phyloP scores from a whole-genome alignment of 2,797 vertebrate genomes.

The Notoglanidium macrostoma region DNA sequence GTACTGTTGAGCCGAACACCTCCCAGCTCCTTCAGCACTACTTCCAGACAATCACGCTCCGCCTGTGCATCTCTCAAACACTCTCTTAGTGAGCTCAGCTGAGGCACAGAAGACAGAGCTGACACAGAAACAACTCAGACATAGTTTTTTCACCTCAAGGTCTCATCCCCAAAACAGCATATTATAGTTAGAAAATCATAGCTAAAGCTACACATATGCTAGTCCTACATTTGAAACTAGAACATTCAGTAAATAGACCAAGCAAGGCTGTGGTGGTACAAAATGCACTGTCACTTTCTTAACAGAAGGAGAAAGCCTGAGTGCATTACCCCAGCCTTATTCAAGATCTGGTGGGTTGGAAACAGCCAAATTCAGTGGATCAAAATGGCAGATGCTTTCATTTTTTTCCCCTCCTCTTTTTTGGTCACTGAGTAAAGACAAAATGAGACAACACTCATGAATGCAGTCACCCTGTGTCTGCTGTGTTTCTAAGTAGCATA shows the following conservation, averaged over 20 bases:
- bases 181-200: neutral
- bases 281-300: neutral
- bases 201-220: neutral
- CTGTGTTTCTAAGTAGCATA: neutral
- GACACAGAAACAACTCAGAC: conserved; percentile 17
- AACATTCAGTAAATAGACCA: neutral
- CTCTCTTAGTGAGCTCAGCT: conserved; percentile 80
- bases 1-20: conserved; percentile 35
- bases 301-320: no score
- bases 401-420: neutral
- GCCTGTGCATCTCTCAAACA: conserved; percentile 73
- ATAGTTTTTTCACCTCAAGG: neutral
- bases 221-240: neutral
- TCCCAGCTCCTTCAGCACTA: conserved; percentile 81
- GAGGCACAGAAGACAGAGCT: neutral
- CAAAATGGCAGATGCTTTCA: no score
- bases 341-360: neutral
- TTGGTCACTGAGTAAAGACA: neutral
- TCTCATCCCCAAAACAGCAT: no score
- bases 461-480: neutral
- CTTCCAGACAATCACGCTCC: conserved; percentile 80
- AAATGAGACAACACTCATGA: neutral
- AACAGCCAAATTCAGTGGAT: neutral
- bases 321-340: no score
- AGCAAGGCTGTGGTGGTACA: neutral